Evolutionary conservation across 2,888 invertebrate species (phyloP), one percentile per base, ranked within the genome.

Genomic region (Apamea anceps): DNA sequence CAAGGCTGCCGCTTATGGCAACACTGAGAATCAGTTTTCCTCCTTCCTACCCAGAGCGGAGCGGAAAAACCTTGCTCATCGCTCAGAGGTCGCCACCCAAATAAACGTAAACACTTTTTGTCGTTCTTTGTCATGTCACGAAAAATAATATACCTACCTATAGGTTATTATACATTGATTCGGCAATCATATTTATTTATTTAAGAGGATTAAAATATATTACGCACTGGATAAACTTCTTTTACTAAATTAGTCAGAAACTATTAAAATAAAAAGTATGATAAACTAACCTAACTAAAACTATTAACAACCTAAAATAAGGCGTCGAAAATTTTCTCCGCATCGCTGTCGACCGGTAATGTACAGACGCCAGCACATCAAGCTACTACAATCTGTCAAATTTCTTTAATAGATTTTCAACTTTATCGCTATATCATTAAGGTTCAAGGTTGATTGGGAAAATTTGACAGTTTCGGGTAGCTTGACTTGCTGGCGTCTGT

Each of bases 51-150:
- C 89, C 79, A 76, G 87, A 91, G 85, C 90, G 83, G 92, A 88
- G 90, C 95, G 95, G 94, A 95, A 96, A 94, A 94, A 93, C 96
- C 96, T 96, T 95, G 96, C 93, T 90, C 93, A 92, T 93, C 93
- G 86, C 92, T 83, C 86, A 89, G 93, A 95, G 95, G 95, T 93
- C 94, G 92, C 88, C 91, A 91, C 91, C 93, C 91, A 92, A 94
- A 94, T 92, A 91, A 92, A 91, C 88, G 92, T 92, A 91, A 92
- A 91, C 90, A 88, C 86, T 92, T 93, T 93, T 92, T 93, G 89
- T 88, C 81, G 81, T 84, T 86, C 86, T 85, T 86, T 88, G 88
- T 91, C 88, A 85, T 90, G 87, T 89, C 87, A 88, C 77, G 85
- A 85, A 86, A 88, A 79, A 80, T 88, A 81, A n/a, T 60, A n/a